phyloP scores from a whole-genome alignment of 64 coral and sea anemone genomes.

The Actinia tenebrosa region DNA sequence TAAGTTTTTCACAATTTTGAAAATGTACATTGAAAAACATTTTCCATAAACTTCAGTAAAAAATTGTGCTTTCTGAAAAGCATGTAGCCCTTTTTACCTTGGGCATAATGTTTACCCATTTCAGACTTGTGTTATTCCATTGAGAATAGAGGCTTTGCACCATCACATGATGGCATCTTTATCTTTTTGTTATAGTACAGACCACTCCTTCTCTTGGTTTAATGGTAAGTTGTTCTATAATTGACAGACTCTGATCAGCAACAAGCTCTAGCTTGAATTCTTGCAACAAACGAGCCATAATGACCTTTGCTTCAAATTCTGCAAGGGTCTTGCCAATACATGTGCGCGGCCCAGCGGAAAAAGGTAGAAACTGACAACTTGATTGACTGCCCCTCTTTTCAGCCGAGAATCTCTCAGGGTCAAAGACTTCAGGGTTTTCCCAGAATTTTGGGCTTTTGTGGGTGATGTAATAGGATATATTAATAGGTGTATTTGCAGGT shows the following conservation, averaged over 20 bases:
- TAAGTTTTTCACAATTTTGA: too few species aligned
- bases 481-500: slow-evolving; percentile 41
- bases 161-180: neutral
- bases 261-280: slow-evolving; percentile 63
- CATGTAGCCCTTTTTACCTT: too few species aligned
- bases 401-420: slow-evolving; percentile 69
- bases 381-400: slow-evolving; percentile 6
- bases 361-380: slow-evolving; percentile 48
- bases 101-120: too few species aligned
- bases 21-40: too few species aligned
- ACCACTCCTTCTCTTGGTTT: slow-evolving; percentile 65
- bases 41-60: too few species aligned
- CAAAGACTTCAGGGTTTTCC: slow-evolving; percentile 55
- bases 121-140: too few species aligned
- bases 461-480: slow-evolving; percentile 16
- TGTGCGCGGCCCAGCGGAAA: slow-evolving; percentile 60
- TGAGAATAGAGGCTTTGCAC: too few species aligned
- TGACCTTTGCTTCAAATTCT: slow-evolving; percentile 73
- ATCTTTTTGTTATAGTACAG: slow-evolving; percentile 50
- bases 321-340: slow-evolving; percentile 86
- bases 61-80: too few species aligned
- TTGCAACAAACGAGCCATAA: slow-evolving; percentile 66
- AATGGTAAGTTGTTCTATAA: slow-evolving; percentile 32
- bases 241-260: slow-evolving; percentile 35
- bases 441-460: slow-evolving; percentile 43